These are phyloP conservation scores for Phenganax stokvisi DNA, from an alignment of 92 coral and sea anemone species.

Conservation along the genomic window DNA sequence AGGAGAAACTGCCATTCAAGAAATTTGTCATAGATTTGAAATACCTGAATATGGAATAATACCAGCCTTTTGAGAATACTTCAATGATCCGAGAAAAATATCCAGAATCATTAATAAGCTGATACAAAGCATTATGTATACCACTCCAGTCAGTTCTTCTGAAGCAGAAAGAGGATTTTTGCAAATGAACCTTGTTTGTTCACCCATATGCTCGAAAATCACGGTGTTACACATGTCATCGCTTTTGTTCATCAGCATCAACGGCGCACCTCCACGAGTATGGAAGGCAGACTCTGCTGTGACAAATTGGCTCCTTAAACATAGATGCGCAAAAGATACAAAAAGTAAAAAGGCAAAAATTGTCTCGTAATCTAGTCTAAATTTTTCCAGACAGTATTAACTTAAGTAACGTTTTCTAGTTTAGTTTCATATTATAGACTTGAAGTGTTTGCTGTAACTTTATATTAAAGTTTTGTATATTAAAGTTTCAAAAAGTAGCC, in stretches of 20 bases:
- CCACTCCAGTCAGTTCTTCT: constrained; percentile 4
- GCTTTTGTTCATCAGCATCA: neutral
- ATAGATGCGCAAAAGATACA: constrained; percentile 22
- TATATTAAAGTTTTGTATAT: too few relatives aligned
- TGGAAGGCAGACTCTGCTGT: neutral
- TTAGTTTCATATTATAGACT: neutral
- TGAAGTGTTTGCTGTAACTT: too few relatives aligned
- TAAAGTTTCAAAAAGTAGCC: neutral
- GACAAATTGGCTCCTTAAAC: neutral
- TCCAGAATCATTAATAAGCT: neutral
- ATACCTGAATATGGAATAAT: constrained; percentile 2
- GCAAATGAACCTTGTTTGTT: constrained; percentile 8
- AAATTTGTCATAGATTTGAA: neutral
- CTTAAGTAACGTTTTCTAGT: neutral
- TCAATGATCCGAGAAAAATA: neutral
- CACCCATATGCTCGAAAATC: neutral
- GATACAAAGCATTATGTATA: constrained; percentile 12
- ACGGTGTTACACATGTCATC: neutral
- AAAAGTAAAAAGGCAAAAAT: constrained; percentile 25
- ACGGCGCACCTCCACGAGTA: too few relatives aligned
- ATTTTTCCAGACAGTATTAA: constrained; percentile 13
- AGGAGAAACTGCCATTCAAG: constrained; percentile 11
- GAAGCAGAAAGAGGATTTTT: neutral
- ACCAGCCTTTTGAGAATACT: constrained; percentile 8
- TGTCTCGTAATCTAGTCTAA: constrained; percentile 13